phyloP scores from a whole-genome alignment of 2,113 vertebrate species.

The Chloroceryle aenea region DNA sequence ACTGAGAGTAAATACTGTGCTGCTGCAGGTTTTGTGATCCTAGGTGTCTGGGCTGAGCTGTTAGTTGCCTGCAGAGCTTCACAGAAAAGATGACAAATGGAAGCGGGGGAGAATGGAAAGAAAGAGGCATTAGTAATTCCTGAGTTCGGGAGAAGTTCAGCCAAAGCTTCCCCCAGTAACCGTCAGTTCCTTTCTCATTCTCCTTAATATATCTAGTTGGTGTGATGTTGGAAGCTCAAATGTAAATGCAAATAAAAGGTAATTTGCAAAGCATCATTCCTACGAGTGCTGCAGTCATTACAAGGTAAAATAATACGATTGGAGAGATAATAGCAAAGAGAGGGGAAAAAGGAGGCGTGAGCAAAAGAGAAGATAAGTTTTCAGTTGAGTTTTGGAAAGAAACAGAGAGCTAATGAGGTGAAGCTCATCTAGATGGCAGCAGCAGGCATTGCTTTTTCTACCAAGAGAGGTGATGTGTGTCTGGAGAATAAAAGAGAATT shows the following conservation, averaged over 20 bases:
- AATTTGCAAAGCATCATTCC: neutral
- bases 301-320: neutral
- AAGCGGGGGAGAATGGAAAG: neutral
- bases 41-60: neutral
- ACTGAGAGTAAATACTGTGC: neutral
- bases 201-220: neutral
- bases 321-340: neutral
- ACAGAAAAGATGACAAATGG: neutral
- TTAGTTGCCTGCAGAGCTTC: neutral
- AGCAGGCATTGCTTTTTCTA: conserved; percentile 8
- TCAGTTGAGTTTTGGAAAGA: neutral
- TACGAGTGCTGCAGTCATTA: neutral
- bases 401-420: conserved; percentile 3
- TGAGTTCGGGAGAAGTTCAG: neutral
- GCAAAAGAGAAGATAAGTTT: neutral
- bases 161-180: neutral
- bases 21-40: neutral
- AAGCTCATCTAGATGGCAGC: conserved; percentile 39
- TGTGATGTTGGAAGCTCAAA: neutral
- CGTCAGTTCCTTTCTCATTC: neutral
- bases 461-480: neutral
- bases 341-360: neutral
- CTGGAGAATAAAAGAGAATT: neutral
- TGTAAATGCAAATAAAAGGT: neutral
- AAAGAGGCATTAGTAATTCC: neutral